These are phyloP conservation scores for Nautilus pompilius DNA, from an alignment of 1,140 invertebrate species.

Conservation along the genomic window DNA sequence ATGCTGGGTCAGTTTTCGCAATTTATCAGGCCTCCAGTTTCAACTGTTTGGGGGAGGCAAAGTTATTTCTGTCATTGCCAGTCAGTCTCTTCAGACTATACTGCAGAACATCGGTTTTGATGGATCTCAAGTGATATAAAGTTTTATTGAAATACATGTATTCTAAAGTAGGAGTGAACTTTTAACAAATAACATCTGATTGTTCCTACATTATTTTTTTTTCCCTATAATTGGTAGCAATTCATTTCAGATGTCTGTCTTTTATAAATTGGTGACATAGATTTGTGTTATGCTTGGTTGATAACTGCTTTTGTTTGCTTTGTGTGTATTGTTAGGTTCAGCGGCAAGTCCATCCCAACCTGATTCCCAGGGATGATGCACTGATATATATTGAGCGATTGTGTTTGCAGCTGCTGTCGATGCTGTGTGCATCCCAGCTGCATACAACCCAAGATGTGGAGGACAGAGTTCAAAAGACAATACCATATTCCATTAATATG, in stretches of 20 bases:
- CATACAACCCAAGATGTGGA: constrained; percentile 74
- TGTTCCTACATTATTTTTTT: too few species aligned
- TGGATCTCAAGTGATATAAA: too few species aligned
- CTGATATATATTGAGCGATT: constrained; percentile 89
- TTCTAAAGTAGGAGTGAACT: too few species aligned
- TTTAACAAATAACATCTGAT: too few species aligned
- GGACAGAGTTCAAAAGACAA: constrained; percentile 83
- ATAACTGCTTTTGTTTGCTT: constrained; percentile 12
- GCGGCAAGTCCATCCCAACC: constrained; percentile 83
- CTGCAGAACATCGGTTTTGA: too few species aligned
- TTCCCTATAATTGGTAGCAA: background rate
- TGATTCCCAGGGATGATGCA: constrained; percentile 84
- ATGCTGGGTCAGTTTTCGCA: too few species aligned
- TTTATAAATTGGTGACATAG: constrained; percentile 49
- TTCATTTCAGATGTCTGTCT: background rate
- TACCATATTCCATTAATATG: constrained; percentile 88
- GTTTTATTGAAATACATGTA: too few species aligned
- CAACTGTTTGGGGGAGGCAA: too few species aligned
- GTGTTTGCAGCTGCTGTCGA: constrained; percentile 80
- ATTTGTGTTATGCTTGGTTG: background rate
- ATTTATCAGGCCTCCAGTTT: too few species aligned
- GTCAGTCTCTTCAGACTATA: too few species aligned
- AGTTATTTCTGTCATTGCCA: too few species aligned
- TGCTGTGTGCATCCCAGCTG: constrained; percentile 79
- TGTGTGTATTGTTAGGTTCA: constrained; percentile 66